Conservation (phyloP, 2,888 invertebrate species). For the Caenorhabditis sp. region DNA sequence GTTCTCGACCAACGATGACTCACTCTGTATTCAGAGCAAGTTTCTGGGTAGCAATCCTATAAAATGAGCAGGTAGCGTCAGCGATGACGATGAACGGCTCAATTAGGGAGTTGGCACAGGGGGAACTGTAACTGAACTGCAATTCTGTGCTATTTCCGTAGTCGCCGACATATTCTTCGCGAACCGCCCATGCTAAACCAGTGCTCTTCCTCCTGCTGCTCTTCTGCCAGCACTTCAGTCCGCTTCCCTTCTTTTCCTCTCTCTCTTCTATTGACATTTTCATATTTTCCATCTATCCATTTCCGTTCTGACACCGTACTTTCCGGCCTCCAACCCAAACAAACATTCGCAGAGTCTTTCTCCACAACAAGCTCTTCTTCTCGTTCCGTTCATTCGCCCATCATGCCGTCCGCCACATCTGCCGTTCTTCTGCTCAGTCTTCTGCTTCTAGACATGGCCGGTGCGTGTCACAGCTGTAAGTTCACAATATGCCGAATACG, state of each 20-base stretch:
- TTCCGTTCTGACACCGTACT: constrained; percentile 41
- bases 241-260: constrained; percentile 6
- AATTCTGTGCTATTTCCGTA: no score
- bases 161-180: no score
- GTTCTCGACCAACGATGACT: constrained; percentile 26
- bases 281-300: constrained; percentile 43
- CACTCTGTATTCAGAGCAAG: constrained; percentile 32
- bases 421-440: constrained; percentile 46
- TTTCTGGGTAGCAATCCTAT: background rate
- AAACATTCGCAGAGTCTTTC: constrained; percentile 19
- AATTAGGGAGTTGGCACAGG: no score
- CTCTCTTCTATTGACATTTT: constrained; percentile 40
- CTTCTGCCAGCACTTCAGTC: constrained; percentile 41
- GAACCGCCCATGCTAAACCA: constrained; percentile 14
- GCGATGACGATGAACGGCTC: no score
- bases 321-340: constrained; percentile 27
- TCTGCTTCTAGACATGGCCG: constrained; percentile 52
- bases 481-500: constrained; percentile 55
- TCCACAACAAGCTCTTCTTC: background rate
- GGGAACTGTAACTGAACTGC: no score
- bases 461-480: constrained; percentile 70
- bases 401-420: constrained; percentile 26
- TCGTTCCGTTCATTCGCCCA: background rate
- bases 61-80: background rate
- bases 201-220: constrained; percentile 33